Evolutionary conservation across 2,888 invertebrate species (phyloP).

Genomic region (Zhuqinia jingwanae): DNA sequence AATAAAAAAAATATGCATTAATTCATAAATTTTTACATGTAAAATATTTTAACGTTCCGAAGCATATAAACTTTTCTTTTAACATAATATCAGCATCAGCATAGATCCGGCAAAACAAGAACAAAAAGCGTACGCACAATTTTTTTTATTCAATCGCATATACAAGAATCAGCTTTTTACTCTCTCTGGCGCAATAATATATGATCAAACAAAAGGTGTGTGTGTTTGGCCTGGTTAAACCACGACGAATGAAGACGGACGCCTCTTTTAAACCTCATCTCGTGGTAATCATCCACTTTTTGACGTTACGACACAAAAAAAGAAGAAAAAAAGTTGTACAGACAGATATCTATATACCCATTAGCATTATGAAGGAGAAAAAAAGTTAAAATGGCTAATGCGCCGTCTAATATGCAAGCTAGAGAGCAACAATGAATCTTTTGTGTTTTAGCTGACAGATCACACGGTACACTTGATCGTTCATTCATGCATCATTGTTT

Average conservation of each 20-base stretch:
- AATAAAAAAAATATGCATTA: no score
- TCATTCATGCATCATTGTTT: slow-evolving; percentile 6
- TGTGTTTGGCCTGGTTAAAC: slow-evolving; percentile 64
- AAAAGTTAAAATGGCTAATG: neutral
- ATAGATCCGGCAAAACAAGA: neutral
- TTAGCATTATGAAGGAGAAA: neutral
- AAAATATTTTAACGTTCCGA: neutral
- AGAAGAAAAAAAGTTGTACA: neutral
- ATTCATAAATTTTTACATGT: neutral
- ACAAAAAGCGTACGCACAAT: neutral
- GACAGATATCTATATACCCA: neutral
- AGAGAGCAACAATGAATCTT: no score
- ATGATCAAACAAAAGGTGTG: neutral
- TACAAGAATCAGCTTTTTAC: neutral
- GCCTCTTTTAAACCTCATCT: neutral
- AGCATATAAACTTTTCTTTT: neutral
- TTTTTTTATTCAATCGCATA: neutral
- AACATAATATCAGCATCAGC: neutral
- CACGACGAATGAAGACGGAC: slow-evolving; percentile 43
- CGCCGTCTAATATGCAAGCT: no score
- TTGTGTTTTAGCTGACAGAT: no score
- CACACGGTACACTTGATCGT: neutral
- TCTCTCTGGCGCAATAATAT: neutral
- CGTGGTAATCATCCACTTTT: neutral
- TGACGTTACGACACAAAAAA: neutral